phyloP scores from a whole-genome alignment of 2,797 vertebrate species.

The Ceyx erithaca region DNA sequence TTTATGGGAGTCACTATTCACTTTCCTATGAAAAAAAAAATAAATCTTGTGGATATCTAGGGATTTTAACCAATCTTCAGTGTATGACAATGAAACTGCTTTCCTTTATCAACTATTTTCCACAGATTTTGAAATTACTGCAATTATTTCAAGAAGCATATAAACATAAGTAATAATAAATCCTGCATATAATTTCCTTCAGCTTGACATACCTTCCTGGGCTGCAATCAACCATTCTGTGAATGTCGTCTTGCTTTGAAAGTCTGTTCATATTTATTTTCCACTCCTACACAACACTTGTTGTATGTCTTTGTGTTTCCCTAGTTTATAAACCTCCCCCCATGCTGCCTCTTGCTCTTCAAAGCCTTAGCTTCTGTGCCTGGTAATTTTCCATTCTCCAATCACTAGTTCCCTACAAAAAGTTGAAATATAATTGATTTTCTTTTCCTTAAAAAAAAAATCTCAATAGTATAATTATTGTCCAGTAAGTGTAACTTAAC shows the following conservation, averaged over 20 bases:
- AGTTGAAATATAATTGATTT: neutral
- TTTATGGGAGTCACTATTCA: neutral
- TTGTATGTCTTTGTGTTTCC: neutral
- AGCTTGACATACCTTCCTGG: neutral
- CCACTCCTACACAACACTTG: slow-evolving; percentile 14
- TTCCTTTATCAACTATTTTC: neutral
- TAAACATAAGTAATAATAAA: neutral
- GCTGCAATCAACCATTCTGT: neutral
- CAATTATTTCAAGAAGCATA: neutral
- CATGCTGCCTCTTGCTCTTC: neutral
- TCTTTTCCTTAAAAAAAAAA: neutral
- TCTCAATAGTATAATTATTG: neutral
- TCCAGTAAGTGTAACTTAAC: neutral
- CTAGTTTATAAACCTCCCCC: neutral
- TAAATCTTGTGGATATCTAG: neutral
- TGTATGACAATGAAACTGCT: neutral
- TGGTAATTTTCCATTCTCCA: neutral
- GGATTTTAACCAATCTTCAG: neutral
- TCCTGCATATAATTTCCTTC: neutral
- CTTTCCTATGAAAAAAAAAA: neutral
- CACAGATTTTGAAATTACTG: neutral
- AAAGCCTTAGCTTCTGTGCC: neutral
- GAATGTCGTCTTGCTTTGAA: neutral
- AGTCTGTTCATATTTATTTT: slow-evolving; percentile 29
- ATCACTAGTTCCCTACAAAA: neutral